phyloP scores from a whole-genome alignment of 2,888 invertebrate species.

The Auanema freiburgensis region DNA sequence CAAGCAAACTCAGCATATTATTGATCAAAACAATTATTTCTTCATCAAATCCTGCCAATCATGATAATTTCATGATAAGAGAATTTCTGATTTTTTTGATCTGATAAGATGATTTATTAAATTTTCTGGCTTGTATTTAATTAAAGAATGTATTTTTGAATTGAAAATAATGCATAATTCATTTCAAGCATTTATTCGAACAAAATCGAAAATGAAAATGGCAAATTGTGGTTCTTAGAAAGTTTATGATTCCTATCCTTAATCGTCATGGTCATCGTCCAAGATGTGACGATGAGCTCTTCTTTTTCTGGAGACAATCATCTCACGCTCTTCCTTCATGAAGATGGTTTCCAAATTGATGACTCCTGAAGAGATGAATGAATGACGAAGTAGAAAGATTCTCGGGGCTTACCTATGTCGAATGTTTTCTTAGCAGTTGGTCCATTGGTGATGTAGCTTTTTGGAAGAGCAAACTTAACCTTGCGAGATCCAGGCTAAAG shows the following conservation, averaged over 20 bases:
- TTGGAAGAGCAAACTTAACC: conserved; percentile 44
- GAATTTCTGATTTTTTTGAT: too few species aligned
- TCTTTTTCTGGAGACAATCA: conserved; percentile 1
- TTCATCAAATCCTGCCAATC: too few species aligned
- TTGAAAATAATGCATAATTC: too few species aligned
- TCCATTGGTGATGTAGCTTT: conserved; percentile 47
- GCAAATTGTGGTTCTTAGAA: not conserved
- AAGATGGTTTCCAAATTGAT: not conserved
- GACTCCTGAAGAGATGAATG: not conserved
- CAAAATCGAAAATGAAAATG: too few species aligned
- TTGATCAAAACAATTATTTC: too few species aligned
- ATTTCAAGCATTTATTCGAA: too few species aligned
- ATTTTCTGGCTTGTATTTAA: not conserved
- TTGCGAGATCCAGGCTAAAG: conserved; percentile 44
- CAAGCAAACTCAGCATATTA: not conserved
- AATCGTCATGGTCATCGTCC: not conserved
- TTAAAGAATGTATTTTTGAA: too few species aligned
- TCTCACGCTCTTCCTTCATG: conserved; percentile 4
- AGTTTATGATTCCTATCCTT: not conserved
- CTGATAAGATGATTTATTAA: not conserved
- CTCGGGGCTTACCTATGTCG: conserved; percentile 29
- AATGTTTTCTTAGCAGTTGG: conserved; percentile 45
- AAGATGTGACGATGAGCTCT: not conserved
- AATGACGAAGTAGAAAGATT: too few species aligned
- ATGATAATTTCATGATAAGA: too few species aligned